Percentiles rank a stretch among this genome's conserved stretches.
Conservation (phyloP, 30 jellyfish, hydroid and myxozoan species). For the Hydractinia echinata region DNA sequence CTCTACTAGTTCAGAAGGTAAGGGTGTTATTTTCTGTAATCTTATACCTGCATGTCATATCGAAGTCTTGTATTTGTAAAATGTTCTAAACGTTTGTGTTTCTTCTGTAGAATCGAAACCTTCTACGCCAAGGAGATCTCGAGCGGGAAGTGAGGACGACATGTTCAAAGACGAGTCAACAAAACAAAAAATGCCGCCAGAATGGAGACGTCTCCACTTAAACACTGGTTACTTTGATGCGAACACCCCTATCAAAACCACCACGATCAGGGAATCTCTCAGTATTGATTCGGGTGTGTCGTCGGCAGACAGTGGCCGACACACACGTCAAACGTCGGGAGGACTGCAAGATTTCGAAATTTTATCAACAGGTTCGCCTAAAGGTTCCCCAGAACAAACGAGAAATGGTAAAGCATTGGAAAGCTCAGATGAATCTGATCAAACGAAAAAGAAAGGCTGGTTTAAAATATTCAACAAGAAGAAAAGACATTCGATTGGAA, state of each 20-base stretch:
- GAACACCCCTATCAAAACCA: slow-evolving; percentile 18
- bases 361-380: background rate
- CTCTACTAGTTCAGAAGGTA: slow-evolving; percentile 8
- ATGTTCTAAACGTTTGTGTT: background rate
- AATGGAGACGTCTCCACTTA: slow-evolving; percentile 24
- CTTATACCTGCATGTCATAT: too few relatives aligned
- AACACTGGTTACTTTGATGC: slow-evolving; percentile 15
- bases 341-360: slow-evolving; percentile 1
- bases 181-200: slow-evolving; percentile 3
- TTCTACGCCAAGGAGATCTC: background rate
- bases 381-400: slow-evolving; percentile 8
- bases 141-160: slow-evolving; percentile 14
- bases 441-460: slow-evolving; percentile 16
- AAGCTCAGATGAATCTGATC: slow-evolving; percentile 12
- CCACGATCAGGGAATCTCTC: slow-evolving; percentile 20
- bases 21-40: background rate
- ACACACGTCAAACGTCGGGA: background rate
- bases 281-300: slow-evolving; percentile 13
- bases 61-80: background rate
- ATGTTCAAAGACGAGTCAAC: background rate
- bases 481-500: background rate
- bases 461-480: background rate
- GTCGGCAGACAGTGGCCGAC: background rate
- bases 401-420: background rate
- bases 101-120: background rate